Percentiles rank a stretch among this genome's conserved stretches.
Evolutionary conservation across 2,888 invertebrate species (phyloP).

Genomic region (Strigamia maritima): DNA sequence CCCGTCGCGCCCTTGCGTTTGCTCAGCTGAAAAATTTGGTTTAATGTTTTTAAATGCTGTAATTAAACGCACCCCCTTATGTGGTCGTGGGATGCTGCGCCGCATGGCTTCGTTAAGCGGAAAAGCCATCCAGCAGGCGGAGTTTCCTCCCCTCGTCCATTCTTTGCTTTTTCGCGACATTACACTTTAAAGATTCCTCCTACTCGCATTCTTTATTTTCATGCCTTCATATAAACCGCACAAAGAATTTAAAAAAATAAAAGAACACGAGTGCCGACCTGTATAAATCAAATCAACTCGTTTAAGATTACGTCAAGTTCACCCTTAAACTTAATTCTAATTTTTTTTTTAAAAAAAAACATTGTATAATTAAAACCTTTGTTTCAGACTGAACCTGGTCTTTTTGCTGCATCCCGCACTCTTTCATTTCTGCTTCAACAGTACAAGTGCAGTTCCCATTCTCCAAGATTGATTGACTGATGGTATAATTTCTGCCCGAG

Average conservation of each 20-base stretch:
- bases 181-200: conserved; percentile 23
- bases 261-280: not conserved
- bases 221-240: not conserved
- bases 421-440: conserved; percentile 25
- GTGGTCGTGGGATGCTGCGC: conserved; percentile 24
- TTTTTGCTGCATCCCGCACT: conserved; percentile 15
- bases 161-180: conserved; percentile 29
- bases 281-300: conserved; percentile 4
- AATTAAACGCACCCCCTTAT: conserved; percentile 27
- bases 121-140: conserved; percentile 29
- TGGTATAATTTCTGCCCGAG: conserved; percentile 29
- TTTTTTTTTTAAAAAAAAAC: not conserved
- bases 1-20: conserved; percentile 8
- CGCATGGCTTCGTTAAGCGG: conserved; percentile 27
- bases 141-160: conserved; percentile 29
- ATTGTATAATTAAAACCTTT: not conserved
- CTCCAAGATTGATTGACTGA: conserved; percentile 24
- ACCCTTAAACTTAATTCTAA: not conserved
- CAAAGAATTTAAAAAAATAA: not conserved
- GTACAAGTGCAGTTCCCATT: conserved; percentile 21
- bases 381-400: not conserved
- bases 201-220: conserved; percentile 17
- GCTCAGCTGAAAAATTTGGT: conserved; percentile 25
- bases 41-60: conserved; percentile 29
- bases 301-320: not conserved